Evolutionary conservation across 2,113 vertebrate species (phyloP).

Genomic region (Lamprologus lemairii): DNA sequence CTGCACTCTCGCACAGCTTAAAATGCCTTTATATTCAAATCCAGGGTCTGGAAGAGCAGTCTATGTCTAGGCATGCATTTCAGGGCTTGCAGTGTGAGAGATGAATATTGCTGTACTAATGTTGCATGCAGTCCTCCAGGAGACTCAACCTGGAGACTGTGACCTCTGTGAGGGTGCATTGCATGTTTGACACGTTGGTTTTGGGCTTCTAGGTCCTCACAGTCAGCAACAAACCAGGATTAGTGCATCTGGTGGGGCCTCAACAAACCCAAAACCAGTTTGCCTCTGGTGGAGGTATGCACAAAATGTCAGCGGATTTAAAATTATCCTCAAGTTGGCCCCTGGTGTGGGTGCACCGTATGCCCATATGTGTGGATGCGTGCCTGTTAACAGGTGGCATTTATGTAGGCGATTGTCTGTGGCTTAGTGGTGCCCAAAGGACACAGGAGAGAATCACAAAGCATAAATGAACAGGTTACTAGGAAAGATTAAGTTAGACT

Average conservation of each 20-base stretch:
- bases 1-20: neutral
- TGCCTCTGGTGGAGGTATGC: slow-evolving; percentile 41
- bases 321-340: slow-evolving; percentile 33
- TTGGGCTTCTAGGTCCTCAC: neutral
- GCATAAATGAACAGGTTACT: neutral
- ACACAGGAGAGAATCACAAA: neutral
- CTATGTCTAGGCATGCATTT: neutral
- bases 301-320: slow-evolving; percentile 45
- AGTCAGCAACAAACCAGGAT: slow-evolving; percentile 8
- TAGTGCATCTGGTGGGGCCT: neutral
- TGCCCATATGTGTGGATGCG: neutral
- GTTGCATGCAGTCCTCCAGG: neutral
- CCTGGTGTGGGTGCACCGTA: neutral
- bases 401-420: neutral
- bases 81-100: neutral
- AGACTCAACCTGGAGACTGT: neutral
- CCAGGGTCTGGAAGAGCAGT: neutral
- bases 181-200: neutral
- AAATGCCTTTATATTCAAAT: neutral
- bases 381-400: neutral
- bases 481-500: neutral
- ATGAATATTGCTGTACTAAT: neutral
- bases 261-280: slow-evolving; percentile 29
- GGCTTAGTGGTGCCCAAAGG: neutral
- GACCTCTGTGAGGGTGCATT: neutral